Evolutionary conservation across 37 sponge, comb jelly and placozoan genomes (phyloP).

Genomic region (Oopsacas minuta): DNA sequence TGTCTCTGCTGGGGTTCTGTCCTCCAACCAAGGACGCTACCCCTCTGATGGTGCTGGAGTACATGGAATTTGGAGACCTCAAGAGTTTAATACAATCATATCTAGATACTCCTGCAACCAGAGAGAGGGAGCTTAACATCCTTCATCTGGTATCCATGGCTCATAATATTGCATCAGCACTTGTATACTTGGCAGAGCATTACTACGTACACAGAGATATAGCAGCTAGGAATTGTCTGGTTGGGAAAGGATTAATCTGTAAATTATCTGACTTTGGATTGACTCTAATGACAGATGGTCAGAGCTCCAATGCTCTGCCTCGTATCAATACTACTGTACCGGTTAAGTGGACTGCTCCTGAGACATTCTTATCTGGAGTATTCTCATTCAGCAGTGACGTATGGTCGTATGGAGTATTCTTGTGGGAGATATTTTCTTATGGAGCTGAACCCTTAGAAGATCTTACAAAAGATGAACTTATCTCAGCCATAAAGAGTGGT

Average conservation of each 20-base stretch:
- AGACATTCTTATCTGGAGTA: not conserved
- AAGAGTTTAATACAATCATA: not conserved
- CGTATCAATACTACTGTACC: not conserved
- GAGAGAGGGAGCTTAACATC: not conserved
- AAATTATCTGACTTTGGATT: not conserved
- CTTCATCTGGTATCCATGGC: not conserved
- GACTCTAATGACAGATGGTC: not conserved
- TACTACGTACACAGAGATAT: not conserved
- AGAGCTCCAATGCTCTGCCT: not conserved
- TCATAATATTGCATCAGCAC: not conserved
- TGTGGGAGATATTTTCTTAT: not conserved
- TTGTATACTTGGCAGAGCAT: not conserved
- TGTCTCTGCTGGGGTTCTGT: not conserved
- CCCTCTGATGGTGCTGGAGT: slow-evolving; percentile 5
- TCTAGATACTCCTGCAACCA: not conserved
- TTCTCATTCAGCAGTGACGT: not conserved
- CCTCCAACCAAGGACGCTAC: not conserved
- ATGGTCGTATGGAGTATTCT: not conserved
- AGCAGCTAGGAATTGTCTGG: slow-evolving; percentile 1
- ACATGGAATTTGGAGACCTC: slow-evolving; percentile 1
- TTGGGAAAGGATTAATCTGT: not conserved
- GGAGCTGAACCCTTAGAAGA: not conserved
- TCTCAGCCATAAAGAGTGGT: not conserved
- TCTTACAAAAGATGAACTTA: slow-evolving; percentile 4
- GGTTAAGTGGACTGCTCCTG: not conserved